Evolutionary conservation across 2,797 vertebrate species (phyloP).

Genomic region (Gephyroberyx darwinii): DNA sequence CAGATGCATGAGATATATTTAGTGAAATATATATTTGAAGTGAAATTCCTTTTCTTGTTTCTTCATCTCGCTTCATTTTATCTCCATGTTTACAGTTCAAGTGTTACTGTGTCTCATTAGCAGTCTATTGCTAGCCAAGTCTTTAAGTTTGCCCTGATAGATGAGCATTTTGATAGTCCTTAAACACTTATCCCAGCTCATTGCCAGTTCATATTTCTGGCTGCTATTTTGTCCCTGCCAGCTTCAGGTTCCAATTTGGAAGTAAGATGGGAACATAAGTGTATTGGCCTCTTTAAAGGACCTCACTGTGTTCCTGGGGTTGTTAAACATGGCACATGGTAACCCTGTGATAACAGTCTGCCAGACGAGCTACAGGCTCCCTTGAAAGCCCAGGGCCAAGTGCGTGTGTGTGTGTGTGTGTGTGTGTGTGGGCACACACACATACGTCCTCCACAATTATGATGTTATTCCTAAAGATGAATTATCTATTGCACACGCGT

Average conservation of each 20-base stretch:
- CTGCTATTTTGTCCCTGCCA: slow-evolving; percentile 54
- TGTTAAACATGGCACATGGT: slow-evolving; percentile 52
- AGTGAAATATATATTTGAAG: slow-evolving; percentile 41
- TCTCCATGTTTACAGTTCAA: slow-evolving; percentile 35
- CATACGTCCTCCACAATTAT: slow-evolving; percentile 62
- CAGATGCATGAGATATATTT: slow-evolving; percentile 60
- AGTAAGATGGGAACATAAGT: slow-evolving; percentile 41
- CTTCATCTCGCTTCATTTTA: neutral
- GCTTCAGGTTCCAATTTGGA: slow-evolving; percentile 42
- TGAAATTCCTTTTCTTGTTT: slow-evolving; percentile 15
- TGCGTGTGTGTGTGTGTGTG: slow-evolving; percentile 3
- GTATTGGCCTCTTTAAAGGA: slow-evolving; percentile 53
- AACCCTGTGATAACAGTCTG: slow-evolving; percentile 32
- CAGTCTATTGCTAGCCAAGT: slow-evolving; percentile 35
- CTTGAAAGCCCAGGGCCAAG: slow-evolving; percentile 12
- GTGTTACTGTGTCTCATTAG: slow-evolving; percentile 60
- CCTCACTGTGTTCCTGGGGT: slow-evolving; percentile 42
- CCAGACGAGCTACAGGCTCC: slow-evolving; percentile 49
- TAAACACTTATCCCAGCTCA: slow-evolving; percentile 53
- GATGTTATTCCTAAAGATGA: slow-evolving; percentile 69
- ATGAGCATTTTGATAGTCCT: slow-evolving; percentile 40
- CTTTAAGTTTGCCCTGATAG: slow-evolving; percentile 43
- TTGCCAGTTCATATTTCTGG: slow-evolving; percentile 42
- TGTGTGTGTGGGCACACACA: neutral
- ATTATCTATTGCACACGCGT: slow-evolving; percentile 52